Evolutionary conservation across 2,888 invertebrate genomes (phyloP).

Genomic region (Alviniconcha strummeri): DNA sequence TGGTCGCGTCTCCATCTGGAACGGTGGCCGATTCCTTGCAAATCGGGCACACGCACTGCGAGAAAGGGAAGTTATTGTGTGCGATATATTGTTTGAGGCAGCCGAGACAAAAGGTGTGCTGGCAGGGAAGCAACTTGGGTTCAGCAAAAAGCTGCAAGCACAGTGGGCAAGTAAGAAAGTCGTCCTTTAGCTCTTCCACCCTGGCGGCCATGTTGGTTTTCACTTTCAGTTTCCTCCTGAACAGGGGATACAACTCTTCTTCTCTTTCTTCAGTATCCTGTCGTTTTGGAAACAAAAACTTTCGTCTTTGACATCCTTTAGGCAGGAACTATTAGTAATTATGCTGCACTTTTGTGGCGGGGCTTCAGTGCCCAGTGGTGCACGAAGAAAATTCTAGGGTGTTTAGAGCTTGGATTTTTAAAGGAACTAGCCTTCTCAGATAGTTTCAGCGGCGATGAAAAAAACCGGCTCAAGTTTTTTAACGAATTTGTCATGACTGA

Average conservation of each 20-base stretch:
- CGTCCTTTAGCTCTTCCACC: conserved; percentile 34
- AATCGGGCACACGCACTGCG: conserved; percentile 40
- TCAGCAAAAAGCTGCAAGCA: conserved; percentile 41
- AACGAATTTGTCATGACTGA: too few species aligned
- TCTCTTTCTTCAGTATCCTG: not conserved
- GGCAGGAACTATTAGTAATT: too few species aligned
- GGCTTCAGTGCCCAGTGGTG: too few species aligned
- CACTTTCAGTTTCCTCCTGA: not conserved
- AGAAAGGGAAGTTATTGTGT: conserved; percentile 14
- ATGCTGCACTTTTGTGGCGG: too few species aligned
- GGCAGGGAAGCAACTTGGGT: conserved; percentile 45
- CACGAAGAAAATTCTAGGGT: too few species aligned
- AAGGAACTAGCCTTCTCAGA: too few species aligned
- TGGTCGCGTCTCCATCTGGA: conserved; percentile 35
- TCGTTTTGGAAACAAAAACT: too few species aligned
- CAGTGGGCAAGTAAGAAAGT: conserved; percentile 44
- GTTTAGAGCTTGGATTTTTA: too few species aligned
- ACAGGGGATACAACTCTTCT: not conserved
- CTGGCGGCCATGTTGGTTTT: conserved; percentile 30
- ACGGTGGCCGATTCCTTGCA: conserved; percentile 41
- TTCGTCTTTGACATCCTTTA: too few species aligned
- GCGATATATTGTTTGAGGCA: conserved; percentile 42
- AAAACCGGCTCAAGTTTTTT: too few species aligned
- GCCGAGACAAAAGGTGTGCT: conserved; percentile 46
- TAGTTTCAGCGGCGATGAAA: too few species aligned